Percentiles rank a stretch among this genome's conserved stretches.
phyloP scores from a whole-genome alignment of 2,888 invertebrate species.

The Mythimna impura region DNA sequence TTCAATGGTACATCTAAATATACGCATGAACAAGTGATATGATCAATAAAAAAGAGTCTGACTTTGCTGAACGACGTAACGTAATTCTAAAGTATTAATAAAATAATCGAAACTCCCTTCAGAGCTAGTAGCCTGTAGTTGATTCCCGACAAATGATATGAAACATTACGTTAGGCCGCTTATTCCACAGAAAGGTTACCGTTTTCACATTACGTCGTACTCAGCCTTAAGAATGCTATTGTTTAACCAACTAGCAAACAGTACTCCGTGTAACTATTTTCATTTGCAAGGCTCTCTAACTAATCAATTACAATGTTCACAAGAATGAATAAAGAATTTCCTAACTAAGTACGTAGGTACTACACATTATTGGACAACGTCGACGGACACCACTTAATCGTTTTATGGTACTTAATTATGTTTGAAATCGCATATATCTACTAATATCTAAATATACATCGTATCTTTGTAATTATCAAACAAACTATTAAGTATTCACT shows the following conservation, averaged over 20 bases:
- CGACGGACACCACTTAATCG: constrained; percentile 44
- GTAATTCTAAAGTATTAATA: constrained; percentile 48
- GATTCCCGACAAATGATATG: constrained; percentile 61
- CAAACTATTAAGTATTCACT: constrained; percentile 58
- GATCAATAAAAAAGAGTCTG: constrained; percentile 34
- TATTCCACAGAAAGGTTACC: constrained; percentile 64
- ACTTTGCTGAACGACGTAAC: constrained; percentile 17
- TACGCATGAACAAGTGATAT: constrained; percentile 21
- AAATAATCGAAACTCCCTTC: constrained; percentile 50
- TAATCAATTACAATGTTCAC: constrained; percentile 59
- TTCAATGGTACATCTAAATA: constrained; percentile 1
- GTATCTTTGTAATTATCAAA: constrained; percentile 56
- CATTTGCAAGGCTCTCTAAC: constrained; percentile 62
- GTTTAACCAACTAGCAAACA: constrained; percentile 61
- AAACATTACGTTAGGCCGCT: constrained; percentile 55
- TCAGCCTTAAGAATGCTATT: constrained; percentile 64
- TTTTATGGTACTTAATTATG: constrained; percentile 53
- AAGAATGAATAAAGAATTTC: constrained; percentile 47
- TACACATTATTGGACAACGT: constrained; percentile 33
- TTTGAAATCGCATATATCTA: constrained; percentile 29
- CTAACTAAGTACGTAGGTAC: constrained; percentile 21
- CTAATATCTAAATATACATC: constrained; percentile 43
- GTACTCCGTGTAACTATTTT: constrained; percentile 62
- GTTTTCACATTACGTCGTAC: constrained; percentile 67
- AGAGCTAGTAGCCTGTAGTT: constrained; percentile 34